Conservation (phyloP, 2,888 invertebrate species). For the Drosophila differens region DNA sequence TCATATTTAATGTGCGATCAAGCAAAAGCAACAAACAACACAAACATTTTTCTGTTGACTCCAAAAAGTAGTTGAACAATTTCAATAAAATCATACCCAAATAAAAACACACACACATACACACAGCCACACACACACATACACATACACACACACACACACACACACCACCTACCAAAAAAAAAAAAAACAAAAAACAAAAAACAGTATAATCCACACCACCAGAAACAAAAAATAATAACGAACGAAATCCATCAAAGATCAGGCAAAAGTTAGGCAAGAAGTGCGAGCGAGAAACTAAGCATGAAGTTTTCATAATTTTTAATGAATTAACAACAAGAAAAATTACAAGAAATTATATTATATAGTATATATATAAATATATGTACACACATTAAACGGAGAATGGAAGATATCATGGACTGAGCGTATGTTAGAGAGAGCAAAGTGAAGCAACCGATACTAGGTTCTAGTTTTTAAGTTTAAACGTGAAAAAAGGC, state of each 20-base stretch:
- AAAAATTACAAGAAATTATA: constrained; percentile 43
- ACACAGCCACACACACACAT: constrained; percentile 20
- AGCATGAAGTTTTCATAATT: constrained; percentile 65
- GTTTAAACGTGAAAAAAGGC: constrained; percentile 53
- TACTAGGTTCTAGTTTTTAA: constrained; percentile 74
- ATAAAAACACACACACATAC: constrained; percentile 24
- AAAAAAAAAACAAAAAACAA: constrained; percentile 41
- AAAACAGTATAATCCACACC: constrained; percentile 72
- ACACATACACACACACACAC: constrained; percentile 11
- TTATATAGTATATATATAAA: constrained; percentile 37
- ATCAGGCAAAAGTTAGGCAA: constrained; percentile 35
- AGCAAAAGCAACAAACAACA: constrained; percentile 35
- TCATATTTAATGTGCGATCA: constrained; percentile 50
- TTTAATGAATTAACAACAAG: constrained; percentile 59
- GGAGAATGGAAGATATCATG: constrained; percentile 79
- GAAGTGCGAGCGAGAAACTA: constrained; percentile 33
- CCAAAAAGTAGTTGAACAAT: constrained; percentile 53
- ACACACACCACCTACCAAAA: constrained; percentile 60
- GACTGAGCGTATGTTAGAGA: constrained; percentile 81
- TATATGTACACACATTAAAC: constrained; percentile 18
- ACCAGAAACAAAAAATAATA: constrained; percentile 60
- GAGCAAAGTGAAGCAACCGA: constrained; percentile 63
- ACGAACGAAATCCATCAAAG: constrained; percentile 47
- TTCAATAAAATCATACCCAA: constrained; percentile 45
- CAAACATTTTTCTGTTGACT: constrained; percentile 55